Percentiles rank a stretch among this genome's conserved stretches.
Conservation (phyloP, 2,888 invertebrate genomes). For the Tetropium fuscum region DNA sequence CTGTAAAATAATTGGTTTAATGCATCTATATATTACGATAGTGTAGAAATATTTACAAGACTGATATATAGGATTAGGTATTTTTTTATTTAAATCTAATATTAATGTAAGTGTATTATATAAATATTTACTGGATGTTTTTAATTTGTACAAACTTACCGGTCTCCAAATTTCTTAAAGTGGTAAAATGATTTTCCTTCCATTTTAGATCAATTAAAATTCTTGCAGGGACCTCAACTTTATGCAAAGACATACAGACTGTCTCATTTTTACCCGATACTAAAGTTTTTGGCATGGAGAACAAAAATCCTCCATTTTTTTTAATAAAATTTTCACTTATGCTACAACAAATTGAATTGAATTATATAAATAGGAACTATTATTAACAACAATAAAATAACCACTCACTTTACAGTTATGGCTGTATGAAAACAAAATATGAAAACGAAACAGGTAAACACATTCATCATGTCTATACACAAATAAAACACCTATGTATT, state of each 20-base stretch:
- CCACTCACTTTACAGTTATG: slow-evolving; percentile 3
- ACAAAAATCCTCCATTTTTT: slow-evolving; percentile 56
- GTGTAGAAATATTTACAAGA: no score
- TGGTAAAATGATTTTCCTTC: slow-evolving; percentile 55
- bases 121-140: no score
- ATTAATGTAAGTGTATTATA: no score
- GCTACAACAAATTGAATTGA: not conserved
- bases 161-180: slow-evolving; percentile 53
- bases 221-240: slow-evolving; percentile 51
- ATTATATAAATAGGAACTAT: not conserved
- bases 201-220: slow-evolving; percentile 59
- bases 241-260: slow-evolving; percentile 59
- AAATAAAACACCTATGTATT: not conserved
- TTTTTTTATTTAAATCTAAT: no score
- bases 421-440: slow-evolving; percentile 6
- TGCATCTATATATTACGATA: no score
- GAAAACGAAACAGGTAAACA: slow-evolving; percentile 5
- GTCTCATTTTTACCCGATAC: slow-evolving; percentile 59
- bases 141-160: slow-evolving; percentile 57
- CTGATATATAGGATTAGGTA: no score
- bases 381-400: not conserved
- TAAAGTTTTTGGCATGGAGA: slow-evolving; percentile 59
- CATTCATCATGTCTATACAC: not conserved
- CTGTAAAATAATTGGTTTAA: no score
- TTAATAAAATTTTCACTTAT: slow-evolving; percentile 7